A percentile compares a stretch with the other conserved stretches of the same genome.
Conservation (phyloP, 1,140 invertebrate species). For the Ruditapes philippinarum region DNA sequence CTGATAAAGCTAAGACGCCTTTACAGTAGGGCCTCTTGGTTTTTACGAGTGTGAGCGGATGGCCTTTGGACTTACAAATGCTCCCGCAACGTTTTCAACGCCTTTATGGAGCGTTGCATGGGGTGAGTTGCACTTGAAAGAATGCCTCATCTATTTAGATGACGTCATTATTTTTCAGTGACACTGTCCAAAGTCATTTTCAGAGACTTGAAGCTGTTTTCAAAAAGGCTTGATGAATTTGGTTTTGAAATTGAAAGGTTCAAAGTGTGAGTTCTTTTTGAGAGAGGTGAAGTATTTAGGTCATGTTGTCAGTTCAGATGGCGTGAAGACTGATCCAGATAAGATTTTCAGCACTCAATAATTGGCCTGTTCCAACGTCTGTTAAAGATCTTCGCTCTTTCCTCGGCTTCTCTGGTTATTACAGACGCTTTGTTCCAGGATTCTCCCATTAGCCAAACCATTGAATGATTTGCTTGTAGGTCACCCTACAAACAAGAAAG, state of each 20-base stretch:
- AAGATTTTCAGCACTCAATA: neutral
- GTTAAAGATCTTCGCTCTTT: too few relatives aligned
- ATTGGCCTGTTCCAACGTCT: neutral
- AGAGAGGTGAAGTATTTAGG: neutral
- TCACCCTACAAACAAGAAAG: too few relatives aligned
- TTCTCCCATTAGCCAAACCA: too few relatives aligned
- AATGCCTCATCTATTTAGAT: neutral
- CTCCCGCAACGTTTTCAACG: neutral
- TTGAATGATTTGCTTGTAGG: too few relatives aligned
- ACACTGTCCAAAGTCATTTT: neutral
- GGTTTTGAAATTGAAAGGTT: neutral
- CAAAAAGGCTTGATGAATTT: neutral
- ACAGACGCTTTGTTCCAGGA: too few relatives aligned
- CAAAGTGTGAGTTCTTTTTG: neutral
- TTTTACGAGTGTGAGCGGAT: neutral
- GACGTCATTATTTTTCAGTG: neutral
- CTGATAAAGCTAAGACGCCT: too few relatives aligned
- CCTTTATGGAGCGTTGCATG: too few relatives aligned
- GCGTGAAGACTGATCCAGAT: neutral
- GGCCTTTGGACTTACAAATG: neutral
- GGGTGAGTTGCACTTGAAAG: neutral
- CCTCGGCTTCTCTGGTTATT: too few relatives aligned
- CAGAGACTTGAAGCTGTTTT: neutral
- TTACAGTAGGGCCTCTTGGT: neutral
- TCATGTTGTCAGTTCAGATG: neutral